Evolutionary conservation across 1,140 invertebrate genomes (phyloP).

Genomic region (Bathynomus jamesi): DNA sequence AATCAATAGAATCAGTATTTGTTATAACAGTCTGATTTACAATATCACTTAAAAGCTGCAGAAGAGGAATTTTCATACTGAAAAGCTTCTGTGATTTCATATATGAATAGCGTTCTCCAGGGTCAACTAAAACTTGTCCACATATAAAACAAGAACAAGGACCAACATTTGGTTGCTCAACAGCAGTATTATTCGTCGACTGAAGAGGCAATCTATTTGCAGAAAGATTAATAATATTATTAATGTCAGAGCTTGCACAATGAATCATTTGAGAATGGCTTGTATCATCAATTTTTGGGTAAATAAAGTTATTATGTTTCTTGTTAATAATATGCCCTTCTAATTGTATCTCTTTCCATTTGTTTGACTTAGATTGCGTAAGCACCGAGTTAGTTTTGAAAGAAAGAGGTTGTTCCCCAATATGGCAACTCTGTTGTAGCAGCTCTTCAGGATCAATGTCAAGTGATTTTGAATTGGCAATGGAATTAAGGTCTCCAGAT

Average conservation of each 20-base stretch:
- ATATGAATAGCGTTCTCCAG: slow-evolving; percentile 11
- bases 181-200: slow-evolving; percentile 9
- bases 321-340: not conserved
- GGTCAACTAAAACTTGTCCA: slow-evolving; percentile 10
- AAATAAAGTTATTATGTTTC: not conserved
- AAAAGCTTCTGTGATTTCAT: slow-evolving; percentile 15
- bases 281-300: not conserved
- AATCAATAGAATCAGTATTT: slow-evolving; percentile 13
- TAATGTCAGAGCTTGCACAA: not conserved
- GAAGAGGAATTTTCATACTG: slow-evolving; percentile 10
- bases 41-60: slow-evolving; percentile 12
- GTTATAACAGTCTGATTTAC: slow-evolving; percentile 15
- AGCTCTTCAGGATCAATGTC: too few relatives aligned
- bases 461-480: not conserved
- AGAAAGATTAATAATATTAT: not conserved
- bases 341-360: not conserved
- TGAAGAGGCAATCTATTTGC: not conserved
- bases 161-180: slow-evolving; percentile 18
- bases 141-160: slow-evolving; percentile 18
- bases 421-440: not conserved
- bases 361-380: not conserved
- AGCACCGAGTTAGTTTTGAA: not conserved
- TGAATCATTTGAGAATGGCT: not conserved
- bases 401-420: not conserved
- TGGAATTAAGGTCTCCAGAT: not conserved